Percentiles rank a stretch among this genome's conserved stretches.
These are phyloP conservation scores for Drosophila borealis DNA, from an alignment of 2,888 invertebrate genomes.

Conservation along the genomic window DNA sequence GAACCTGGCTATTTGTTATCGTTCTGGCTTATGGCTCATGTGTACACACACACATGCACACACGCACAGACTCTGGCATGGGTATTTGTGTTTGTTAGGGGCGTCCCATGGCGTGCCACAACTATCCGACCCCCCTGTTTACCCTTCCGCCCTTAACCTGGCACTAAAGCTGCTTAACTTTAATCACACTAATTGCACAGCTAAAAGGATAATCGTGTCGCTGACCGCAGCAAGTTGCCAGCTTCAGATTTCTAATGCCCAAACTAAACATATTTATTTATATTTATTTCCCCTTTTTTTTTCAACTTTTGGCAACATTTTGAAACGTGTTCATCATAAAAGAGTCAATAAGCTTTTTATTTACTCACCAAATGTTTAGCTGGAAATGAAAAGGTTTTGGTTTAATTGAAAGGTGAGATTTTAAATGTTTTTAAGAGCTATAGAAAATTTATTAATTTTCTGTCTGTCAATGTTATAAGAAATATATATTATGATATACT, in stretches of 20 bases:
- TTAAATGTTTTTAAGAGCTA: neutral
- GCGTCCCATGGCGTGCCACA: constrained; percentile 31
- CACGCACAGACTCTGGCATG: constrained; percentile 6
- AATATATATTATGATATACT: no score
- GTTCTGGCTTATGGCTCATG: constrained; percentile 36
- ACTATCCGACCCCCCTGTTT: neutral
- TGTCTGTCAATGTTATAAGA: no score
- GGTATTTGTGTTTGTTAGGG: constrained; percentile 20
- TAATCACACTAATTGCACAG: constrained; percentile 77
- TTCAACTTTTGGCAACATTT: constrained; percentile 12
- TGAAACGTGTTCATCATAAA: constrained; percentile 5
- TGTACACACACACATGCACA: neutral
- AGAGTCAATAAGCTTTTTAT: constrained; percentile 1
- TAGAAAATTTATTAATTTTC: no score
- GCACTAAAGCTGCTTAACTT: constrained; percentile 56
- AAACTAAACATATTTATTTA: constrained; percentile 2
- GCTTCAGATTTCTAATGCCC: constrained; percentile 31
- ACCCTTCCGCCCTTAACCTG: neutral
- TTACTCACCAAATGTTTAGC: neutral
- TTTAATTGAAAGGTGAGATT: neutral
- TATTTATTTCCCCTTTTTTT: neutral
- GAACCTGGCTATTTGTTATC: constrained; percentile 33
- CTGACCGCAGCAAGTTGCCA: constrained; percentile 61
- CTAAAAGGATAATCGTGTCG: constrained; percentile 83
- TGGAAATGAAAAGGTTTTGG: neutral